Evolutionary conservation across 2,797 vertebrate species (phyloP).

Genomic region (Crypturellus tataupa): DNA sequence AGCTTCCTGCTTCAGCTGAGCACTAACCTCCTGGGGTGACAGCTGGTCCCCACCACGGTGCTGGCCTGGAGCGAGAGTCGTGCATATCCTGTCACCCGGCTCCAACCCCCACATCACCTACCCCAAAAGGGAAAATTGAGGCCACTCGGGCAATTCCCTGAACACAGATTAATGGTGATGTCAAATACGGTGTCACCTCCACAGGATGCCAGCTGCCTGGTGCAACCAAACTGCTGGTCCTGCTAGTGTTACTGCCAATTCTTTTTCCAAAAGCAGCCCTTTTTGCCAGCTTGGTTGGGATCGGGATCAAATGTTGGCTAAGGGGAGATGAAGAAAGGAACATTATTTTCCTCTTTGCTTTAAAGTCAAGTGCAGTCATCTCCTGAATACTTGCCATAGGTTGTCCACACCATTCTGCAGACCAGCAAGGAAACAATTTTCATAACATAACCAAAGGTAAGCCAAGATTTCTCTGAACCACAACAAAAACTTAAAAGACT

Average conservation of each 20-base stretch:
- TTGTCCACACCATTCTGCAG: not conserved
- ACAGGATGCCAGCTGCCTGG: not conserved
- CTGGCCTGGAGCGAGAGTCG: not conserved
- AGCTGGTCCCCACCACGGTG: fast-evolving
- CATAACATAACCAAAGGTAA: not conserved
- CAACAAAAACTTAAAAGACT: not conserved
- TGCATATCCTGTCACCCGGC: not conserved
- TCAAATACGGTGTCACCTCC: not conserved
- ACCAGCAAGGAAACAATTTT: not conserved
- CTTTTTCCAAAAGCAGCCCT: not conserved
- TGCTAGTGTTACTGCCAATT: not conserved
- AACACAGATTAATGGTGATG: not conserved
- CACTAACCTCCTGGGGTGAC: not conserved
- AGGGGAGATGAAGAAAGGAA: not conserved
- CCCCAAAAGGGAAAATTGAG: not conserved
- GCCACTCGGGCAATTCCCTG: not conserved
- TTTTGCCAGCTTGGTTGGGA: not conserved
- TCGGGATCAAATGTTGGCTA: not conserved
- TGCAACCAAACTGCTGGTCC: not conserved
- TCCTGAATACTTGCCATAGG: fast-evolving
- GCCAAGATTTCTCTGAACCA: not conserved
- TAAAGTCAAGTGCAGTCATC: not conserved
- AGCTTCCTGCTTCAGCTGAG: not conserved
- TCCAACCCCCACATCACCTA: not conserved
- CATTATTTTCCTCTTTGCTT: not conserved